Evolutionary conservation across 2,888 invertebrate species (phyloP).

Genomic region (Lissonota sp.): DNA sequence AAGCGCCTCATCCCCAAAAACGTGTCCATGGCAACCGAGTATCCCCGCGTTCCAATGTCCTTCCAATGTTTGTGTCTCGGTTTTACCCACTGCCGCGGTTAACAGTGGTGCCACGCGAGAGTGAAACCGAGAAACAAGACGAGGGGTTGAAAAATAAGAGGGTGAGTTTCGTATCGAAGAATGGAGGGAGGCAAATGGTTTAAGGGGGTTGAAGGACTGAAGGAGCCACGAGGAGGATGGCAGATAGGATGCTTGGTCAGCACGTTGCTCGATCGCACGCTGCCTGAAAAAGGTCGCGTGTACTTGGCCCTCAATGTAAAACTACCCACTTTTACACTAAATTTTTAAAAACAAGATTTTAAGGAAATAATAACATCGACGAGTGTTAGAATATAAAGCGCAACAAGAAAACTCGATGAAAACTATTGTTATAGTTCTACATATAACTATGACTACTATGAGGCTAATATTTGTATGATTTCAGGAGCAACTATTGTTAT

Average conservation of each 20-base stretch:
- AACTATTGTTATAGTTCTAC: no score
- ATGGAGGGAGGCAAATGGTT: neutral
- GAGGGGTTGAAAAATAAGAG: neutral
- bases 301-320: conserved; percentile 5
- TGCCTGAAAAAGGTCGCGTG: conserved; percentile 33
- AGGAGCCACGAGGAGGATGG: conserved; percentile 12
- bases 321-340: neutral
- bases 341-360: no score
- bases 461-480: no score
- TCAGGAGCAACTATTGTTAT: no score
- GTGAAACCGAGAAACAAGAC: conserved; percentile 23
- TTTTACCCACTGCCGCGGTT: conserved; percentile 44
- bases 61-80: conserved; percentile 19
- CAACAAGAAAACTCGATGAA: no score
- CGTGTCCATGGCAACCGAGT: conserved; percentile 81
- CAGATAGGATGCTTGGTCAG: conserved; percentile 48
- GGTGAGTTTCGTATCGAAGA: conserved; percentile 4
- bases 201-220: neutral
- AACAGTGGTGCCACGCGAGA: conserved; percentile 42
- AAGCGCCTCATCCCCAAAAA: conserved; percentile 69
- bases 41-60: conserved; percentile 15
- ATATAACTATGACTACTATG: no score
- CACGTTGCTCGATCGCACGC: conserved; percentile 50
- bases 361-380: no score
- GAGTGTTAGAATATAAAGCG: no score